Conservation (phyloP, 2,888 invertebrate genomes). For the Lasioglossum vierecki region DNA sequence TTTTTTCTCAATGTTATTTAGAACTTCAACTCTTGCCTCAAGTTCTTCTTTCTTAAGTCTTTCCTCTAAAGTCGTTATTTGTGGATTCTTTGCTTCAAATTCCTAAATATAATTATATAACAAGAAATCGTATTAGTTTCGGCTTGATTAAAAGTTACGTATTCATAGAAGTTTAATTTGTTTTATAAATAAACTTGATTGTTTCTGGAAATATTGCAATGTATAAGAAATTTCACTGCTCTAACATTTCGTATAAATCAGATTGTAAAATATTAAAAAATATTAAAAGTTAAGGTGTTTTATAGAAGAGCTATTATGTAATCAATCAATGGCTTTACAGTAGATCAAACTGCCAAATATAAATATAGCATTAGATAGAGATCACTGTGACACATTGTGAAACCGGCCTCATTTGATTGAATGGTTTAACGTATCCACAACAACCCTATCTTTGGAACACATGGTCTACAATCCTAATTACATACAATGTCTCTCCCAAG, state of each 20-base stretch:
- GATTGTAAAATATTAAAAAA: slow-evolving; percentile 15
- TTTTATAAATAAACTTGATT: slow-evolving; percentile 12
- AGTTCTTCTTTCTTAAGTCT: slow-evolving; percentile 95
- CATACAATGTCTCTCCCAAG: slow-evolving; percentile 45
- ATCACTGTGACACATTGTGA: slow-evolving; percentile 76
- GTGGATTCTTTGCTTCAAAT: slow-evolving; percentile 89
- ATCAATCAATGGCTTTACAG: slow-evolving; percentile 69
- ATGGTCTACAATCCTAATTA: slow-evolving; percentile 77
- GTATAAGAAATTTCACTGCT: slow-evolving; percentile 18
- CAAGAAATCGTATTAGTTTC: slow-evolving; percentile 11
- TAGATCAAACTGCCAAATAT: slow-evolving; percentile 81
- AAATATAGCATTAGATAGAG: slow-evolving; percentile 80
- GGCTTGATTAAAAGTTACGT: background rate
- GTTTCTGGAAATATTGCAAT: slow-evolving; percentile 11
- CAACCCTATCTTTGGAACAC: slow-evolving; percentile 79
- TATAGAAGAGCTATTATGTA: slow-evolving; percentile 64
- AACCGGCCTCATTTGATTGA: slow-evolving; percentile 77
- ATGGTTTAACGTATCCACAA: slow-evolving; percentile 73
- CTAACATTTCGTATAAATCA: background rate
- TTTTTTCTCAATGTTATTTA: slow-evolving; percentile 94
- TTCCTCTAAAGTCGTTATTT: slow-evolving; percentile 87
- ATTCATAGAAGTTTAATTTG: background rate
- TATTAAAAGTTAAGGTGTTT: slow-evolving; percentile 19
- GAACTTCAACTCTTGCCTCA: slow-evolving; percentile 93
- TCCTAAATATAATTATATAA: slow-evolving; percentile 79